These are phyloP conservation scores for Siniperca knerii DNA, from an alignment of 2,113 vertebrate species.

Conservation along the genomic window DNA sequence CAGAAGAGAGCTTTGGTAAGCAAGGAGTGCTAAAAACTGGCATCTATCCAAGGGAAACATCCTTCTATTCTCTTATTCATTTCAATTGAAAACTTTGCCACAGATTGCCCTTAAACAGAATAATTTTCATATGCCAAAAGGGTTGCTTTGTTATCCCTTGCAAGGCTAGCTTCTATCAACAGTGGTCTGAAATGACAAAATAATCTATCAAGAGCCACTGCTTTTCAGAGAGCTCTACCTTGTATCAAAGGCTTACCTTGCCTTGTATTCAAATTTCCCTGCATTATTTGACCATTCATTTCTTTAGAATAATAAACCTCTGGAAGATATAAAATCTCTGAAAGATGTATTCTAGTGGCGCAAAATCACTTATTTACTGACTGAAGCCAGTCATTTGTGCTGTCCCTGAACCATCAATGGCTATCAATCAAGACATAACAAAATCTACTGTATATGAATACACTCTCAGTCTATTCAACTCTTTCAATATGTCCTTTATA, in stretches of 20 bases:
- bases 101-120: slow-evolving; percentile 72
- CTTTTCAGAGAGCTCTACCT: slow-evolving; percentile 67
- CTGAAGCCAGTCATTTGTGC: slow-evolving; percentile 47
- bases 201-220: slow-evolving; percentile 68
- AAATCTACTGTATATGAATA: slow-evolving; percentile 46
- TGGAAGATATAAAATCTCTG: slow-evolving; percentile 46
- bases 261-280: slow-evolving; percentile 70
- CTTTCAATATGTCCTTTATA: slow-evolving; percentile 16
- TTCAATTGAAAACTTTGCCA: slow-evolving; percentile 69
- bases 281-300: slow-evolving; percentile 71
- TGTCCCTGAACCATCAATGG: slow-evolving; percentile 69
- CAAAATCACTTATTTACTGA: slow-evolving; percentile 67
- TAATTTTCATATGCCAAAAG: slow-evolving; percentile 67
- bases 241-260: slow-evolving; percentile 71
- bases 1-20: slow-evolving; percentile 52
- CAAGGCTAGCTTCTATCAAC: slow-evolving; percentile 72
- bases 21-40: slow-evolving; percentile 67
- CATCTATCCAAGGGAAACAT: slow-evolving; percentile 65
- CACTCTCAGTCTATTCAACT: slow-evolving; percentile 23
- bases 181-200: slow-evolving; percentile 70
- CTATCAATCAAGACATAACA: slow-evolving; percentile 30
- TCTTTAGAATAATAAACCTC: slow-evolving; percentile 51
- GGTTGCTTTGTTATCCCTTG: slow-evolving; percentile 63
- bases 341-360: slow-evolving; percentile 55
- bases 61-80: slow-evolving; percentile 68